These are phyloP conservation scores for Corythucha ciliata DNA, from an alignment of 2,888 invertebrate species.

Conservation along the genomic window DNA sequence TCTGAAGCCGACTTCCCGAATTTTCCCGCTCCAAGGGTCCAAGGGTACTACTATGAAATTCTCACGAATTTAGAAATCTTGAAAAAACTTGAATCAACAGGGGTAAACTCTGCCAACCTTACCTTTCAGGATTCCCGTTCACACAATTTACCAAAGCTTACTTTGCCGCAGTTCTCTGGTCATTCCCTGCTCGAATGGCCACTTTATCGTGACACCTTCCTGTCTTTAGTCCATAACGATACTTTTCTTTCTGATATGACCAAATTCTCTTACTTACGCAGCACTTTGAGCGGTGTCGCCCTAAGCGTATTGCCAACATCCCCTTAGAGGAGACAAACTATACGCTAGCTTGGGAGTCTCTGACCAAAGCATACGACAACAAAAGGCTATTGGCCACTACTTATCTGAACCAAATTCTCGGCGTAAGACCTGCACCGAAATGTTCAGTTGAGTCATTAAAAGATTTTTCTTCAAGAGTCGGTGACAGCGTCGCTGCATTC, in stretches of 20 bases:
- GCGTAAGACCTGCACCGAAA: conserved; percentile 7
- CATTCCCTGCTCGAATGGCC: too few relatives aligned
- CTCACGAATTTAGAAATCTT: too few relatives aligned
- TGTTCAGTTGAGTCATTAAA: conserved; percentile 2
- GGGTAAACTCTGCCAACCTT: too few relatives aligned
- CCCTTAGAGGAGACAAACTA: conserved; percentile 13
- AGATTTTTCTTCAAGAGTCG: conserved; percentile 10
- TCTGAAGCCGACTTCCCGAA: too few relatives aligned
- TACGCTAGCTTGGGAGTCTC: conserved; percentile 14
- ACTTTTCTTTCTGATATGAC: conserved; percentile 5
- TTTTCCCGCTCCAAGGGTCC: too few relatives aligned
- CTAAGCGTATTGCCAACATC: conserved; percentile 9
- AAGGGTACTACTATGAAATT: too few relatives aligned
- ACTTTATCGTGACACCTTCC: conserved; percentile 15
- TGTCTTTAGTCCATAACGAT: conserved; percentile 20
- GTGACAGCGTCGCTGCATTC: too few relatives aligned
- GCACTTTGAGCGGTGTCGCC: conserved; percentile 7
- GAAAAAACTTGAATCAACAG: too few relatives aligned
- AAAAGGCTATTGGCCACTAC: conserved; percentile 5
- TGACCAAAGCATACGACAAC: conserved; percentile 9
- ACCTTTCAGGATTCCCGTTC: too few relatives aligned
- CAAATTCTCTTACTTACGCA: conserved; percentile 17
- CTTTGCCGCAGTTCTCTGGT: too few relatives aligned
- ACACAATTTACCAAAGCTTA: too few relatives aligned
- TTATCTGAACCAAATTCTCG: conserved; percentile 17